Conservation (phyloP, 64 coral and sea anemone genomes). For the Anthopleura sola region DNA sequence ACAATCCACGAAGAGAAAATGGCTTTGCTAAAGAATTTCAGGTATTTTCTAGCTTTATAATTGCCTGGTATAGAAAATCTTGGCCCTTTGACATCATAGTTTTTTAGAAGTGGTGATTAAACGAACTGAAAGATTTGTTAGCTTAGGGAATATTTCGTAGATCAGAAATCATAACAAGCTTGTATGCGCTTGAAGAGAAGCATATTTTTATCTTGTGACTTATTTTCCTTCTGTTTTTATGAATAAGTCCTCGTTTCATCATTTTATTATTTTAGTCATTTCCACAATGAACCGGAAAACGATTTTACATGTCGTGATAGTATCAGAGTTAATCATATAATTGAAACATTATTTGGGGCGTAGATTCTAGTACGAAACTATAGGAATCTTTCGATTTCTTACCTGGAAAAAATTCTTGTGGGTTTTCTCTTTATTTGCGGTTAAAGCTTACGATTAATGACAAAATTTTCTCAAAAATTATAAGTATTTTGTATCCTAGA, state of each 20-base stretch:
- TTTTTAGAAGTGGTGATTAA: not conserved
- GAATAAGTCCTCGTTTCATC: not conserved
- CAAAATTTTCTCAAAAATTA: not conserved
- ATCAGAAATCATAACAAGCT: not conserved
- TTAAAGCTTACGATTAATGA: not conserved
- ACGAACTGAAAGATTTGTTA: not conserved
- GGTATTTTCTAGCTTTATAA: constrained; percentile 11
- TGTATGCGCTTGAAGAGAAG: not conserved
- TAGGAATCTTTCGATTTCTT: not conserved
- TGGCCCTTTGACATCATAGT: not conserved
- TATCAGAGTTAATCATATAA: not conserved
- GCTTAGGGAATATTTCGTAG: not conserved
- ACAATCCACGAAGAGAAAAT: constrained; percentile 46
- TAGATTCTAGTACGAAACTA: not conserved
- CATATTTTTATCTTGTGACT: not conserved
- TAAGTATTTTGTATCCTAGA: not conserved
- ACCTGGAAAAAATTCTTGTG: not conserved
- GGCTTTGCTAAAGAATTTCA: constrained; percentile 61
- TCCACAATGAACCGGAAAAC: not conserved
- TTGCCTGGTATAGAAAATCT: not conserved
- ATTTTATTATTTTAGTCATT: not conserved
- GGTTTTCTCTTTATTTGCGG: not conserved
- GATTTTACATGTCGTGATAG: not conserved
- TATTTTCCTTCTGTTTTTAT: not conserved
- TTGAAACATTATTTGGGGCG: not conserved